Evolutionary conservation across 2,888 invertebrate species (phyloP).

Genomic region (Sphinx pinastri): DNA sequence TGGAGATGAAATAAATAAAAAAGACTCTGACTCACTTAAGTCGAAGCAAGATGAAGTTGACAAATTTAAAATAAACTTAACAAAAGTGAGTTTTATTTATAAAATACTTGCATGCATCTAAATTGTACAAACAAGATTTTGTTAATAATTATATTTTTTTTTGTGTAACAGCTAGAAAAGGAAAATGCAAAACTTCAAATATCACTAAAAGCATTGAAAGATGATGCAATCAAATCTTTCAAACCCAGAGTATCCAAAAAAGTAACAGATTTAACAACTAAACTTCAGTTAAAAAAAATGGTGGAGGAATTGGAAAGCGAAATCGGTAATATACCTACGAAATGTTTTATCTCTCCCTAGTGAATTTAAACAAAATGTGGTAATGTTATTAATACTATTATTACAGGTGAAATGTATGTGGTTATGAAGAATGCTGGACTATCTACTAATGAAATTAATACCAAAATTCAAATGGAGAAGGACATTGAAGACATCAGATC

Average conservation of each 20-base stretch:
- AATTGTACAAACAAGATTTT: no score
- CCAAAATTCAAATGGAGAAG: conserved; percentile 75
- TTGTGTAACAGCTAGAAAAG: conserved; percentile 78
- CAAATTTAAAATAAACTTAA: conserved; percentile 81
- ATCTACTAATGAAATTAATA: conserved; percentile 76
- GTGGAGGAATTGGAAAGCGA: conserved; percentile 94
- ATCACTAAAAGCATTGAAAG: conserved; percentile 86
- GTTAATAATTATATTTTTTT: background rate
- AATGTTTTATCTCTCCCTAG: background rate
- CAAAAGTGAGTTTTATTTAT: conserved; percentile 57
- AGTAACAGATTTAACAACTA: conserved; percentile 88
- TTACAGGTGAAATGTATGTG: conserved; percentile 83
- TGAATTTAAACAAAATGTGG: background rate
- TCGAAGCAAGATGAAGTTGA: conserved; percentile 79
- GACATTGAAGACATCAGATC: conserved; percentile 81
- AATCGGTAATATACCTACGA: conserved; percentile 81
- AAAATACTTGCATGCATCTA: background rate
- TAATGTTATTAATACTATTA: conserved; percentile 7
- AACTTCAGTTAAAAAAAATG: conserved; percentile 91
- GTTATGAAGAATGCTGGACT: conserved; percentile 85
- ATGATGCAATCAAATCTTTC: conserved; percentile 86
- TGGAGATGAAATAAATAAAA: conserved; percentile 67
- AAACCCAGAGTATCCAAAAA: conserved; percentile 89
- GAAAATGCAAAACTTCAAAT: conserved; percentile 87
- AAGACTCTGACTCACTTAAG: conserved; percentile 74